Conservation (phyloP, 2,797 vertebrate genomes). For the Spinus olivaceus region DNA sequence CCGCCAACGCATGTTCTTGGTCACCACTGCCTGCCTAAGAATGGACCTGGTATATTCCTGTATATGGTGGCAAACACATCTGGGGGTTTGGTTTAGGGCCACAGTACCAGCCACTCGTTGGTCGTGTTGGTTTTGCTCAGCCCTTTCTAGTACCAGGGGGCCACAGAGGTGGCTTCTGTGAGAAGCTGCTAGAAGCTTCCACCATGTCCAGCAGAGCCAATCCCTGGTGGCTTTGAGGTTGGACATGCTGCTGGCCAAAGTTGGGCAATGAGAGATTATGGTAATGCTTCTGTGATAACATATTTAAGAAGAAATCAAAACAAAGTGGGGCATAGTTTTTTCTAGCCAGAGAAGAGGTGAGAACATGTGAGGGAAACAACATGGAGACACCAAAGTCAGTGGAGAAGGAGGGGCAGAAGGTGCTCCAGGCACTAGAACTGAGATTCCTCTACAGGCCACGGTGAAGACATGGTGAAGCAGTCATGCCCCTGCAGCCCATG, state of each 20-base stretch:
- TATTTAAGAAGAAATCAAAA: background rate
- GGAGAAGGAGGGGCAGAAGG: background rate
- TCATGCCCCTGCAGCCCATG: background rate
- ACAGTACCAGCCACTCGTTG: background rate
- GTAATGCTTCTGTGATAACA: fast-evolving
- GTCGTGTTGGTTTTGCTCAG: background rate
- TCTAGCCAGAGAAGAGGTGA: background rate
- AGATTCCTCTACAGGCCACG: background rate
- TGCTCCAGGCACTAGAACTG: fast-evolving
- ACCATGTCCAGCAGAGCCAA: background rate
- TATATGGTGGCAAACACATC: background rate
- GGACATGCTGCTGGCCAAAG: background rate
- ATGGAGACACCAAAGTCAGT: background rate
- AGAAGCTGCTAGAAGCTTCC: background rate
- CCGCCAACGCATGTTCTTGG: background rate
- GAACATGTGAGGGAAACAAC: background rate
- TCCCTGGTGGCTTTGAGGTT: background rate
- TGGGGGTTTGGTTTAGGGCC: background rate
- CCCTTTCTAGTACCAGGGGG: background rate
- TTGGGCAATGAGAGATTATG: background rate
- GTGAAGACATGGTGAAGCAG: background rate
- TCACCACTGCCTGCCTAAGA: background rate
- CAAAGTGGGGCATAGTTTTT: background rate
- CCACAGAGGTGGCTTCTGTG: background rate
- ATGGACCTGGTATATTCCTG: background rate